Evolutionary conservation across 2,113 vertebrate genomes (phyloP).

Genomic region (Corythoichthys intestinalis): DNA sequence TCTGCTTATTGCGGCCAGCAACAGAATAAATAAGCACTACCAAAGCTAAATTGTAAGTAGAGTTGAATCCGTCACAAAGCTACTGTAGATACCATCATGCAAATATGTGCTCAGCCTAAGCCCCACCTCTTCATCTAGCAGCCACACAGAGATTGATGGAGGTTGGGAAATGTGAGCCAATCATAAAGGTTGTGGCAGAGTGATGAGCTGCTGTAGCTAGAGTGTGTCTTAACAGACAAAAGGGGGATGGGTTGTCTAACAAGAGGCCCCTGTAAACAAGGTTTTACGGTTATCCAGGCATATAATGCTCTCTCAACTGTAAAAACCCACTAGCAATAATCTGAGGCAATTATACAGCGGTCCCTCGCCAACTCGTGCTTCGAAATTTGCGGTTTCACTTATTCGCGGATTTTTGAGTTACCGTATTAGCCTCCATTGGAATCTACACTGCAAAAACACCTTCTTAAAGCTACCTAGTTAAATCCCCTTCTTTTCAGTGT

Average conservation of each 20-base stretch:
- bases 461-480: too few relatives aligned
- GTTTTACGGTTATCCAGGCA: neutral
- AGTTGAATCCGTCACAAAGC: neutral
- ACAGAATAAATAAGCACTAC: neutral
- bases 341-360: neutral
- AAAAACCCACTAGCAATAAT: neutral
- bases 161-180: conserved; percentile 36
- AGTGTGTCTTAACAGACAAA: conserved; percentile 17
- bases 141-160: conserved; percentile 42
- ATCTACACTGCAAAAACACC: too few relatives aligned
- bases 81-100: neutral
- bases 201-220: conserved; percentile 38
- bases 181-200: conserved; percentile 21
- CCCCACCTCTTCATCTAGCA: conserved; percentile 9
- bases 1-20: neutral
- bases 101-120: neutral
- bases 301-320: neutral
- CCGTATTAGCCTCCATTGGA: too few relatives aligned
- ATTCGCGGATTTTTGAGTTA: too few relatives aligned
- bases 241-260: conserved; percentile 11
- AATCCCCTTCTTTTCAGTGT: too few relatives aligned
- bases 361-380: too few relatives aligned
- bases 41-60: neutral
- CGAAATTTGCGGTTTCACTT: too few relatives aligned
- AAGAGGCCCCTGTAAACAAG: neutral